phyloP scores from a whole-genome alignment of 2,797 vertebrate species.

The Scomberomorus guttatus region DNA sequence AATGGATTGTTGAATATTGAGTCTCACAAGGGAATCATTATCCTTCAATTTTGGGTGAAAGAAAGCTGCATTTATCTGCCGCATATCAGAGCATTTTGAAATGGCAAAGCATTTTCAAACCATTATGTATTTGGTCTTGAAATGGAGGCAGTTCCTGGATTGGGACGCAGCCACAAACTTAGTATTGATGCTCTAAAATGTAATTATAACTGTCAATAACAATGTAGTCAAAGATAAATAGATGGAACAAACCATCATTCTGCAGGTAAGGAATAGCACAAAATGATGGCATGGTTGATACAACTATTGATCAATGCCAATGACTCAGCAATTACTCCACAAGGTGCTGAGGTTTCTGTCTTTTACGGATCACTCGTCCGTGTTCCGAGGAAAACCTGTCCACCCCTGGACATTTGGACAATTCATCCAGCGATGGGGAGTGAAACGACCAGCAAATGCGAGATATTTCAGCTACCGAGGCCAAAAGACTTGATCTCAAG shows the following conservation, averaged over 20 bases:
- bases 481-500: conserved; percentile 32
- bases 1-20: not conserved
- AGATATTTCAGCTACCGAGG: conserved; percentile 21
- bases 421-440: conserved; percentile 8
- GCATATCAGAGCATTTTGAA: not conserved
- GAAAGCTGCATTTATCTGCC: not conserved
- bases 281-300: not conserved
- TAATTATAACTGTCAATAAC: not conserved
- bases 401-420: conserved; percentile 27
- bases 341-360: conserved; percentile 8
- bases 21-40: not conserved
- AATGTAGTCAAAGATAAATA: not conserved
- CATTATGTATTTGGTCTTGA: not conserved
- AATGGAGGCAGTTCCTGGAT: not conserved
- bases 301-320: conserved; percentile 11
- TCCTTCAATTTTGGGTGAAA: not conserved
- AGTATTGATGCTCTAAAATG: conserved; percentile 1
- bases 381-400: conserved; percentile 15
- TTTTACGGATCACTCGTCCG: not conserved
- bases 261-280: not conserved
- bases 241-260: not conserved
- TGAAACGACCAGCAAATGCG: not conserved
- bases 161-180: not conserved
- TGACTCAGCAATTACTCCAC: conserved; percentile 24
- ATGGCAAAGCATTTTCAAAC: not conserved